Evolutionary conservation across 2,888 invertebrate species (phyloP).

Genomic region (Phyllotreta striolata): DNA sequence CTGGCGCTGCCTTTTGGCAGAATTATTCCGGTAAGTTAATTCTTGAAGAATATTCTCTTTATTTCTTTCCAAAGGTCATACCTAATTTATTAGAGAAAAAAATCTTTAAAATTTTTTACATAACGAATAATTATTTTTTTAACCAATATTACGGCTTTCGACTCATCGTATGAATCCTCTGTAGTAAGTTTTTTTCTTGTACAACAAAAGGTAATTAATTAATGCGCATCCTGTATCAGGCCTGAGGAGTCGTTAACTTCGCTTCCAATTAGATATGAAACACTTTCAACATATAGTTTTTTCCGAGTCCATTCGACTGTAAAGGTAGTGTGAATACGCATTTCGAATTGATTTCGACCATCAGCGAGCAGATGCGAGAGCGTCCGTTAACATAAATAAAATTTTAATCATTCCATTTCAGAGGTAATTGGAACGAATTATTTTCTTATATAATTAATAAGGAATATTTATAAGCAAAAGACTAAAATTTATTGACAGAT

Average conservation of each 20-base stretch:
- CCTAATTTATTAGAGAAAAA: not conserved
- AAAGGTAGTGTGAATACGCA: constrained; percentile 9
- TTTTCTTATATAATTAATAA: too few relatives aligned
- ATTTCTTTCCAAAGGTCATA: not conserved
- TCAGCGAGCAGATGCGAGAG: constrained; percentile 13
- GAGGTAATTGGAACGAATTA: too few relatives aligned
- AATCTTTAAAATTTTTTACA: too few relatives aligned
- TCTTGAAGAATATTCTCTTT: not conserved
- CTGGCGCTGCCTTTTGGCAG: constrained; percentile 89
- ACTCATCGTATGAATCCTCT: too few relatives aligned
- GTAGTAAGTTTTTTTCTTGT: too few relatives aligned
- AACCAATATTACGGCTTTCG: too few relatives aligned
- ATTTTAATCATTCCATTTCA: constrained; percentile 1
- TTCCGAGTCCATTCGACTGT: constrained; percentile 4
- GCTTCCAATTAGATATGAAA: constrained; percentile 15
- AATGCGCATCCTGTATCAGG: constrained; percentile 10
- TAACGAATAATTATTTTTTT: too few relatives aligned
- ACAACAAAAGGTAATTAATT: constrained; percentile 18
- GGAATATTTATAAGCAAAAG: too few relatives aligned
- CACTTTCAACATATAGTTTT: not conserved
- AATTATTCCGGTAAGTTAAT: constrained; percentile 83
- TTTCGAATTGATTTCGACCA: constrained; percentile 15
- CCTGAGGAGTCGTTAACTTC: constrained; percentile 12
- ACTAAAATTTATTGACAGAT: not conserved
- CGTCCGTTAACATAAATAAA: constrained; percentile 13